Conservation (phyloP, 2,888 invertebrate genomes). For the Cephus pygmeus region DNA sequence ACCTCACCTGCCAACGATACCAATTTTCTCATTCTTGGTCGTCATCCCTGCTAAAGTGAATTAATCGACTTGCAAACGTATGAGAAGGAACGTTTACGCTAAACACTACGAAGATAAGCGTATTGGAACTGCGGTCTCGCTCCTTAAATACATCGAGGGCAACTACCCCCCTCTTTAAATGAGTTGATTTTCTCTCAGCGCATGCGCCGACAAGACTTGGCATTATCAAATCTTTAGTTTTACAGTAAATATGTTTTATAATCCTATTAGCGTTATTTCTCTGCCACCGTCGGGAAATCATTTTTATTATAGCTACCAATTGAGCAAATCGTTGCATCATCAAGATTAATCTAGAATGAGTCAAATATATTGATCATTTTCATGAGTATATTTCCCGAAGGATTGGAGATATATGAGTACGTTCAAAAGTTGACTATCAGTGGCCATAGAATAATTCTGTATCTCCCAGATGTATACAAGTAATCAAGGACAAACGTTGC, state of each 20-base stretch:
- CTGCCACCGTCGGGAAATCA: background rate
- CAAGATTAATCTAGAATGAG: background rate
- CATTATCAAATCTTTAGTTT: background rate
- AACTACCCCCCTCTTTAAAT: background rate
- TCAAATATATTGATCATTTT: background rate
- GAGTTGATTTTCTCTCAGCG: background rate
- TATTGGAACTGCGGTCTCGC: background rate
- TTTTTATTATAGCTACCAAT: background rate
- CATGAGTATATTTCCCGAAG: background rate
- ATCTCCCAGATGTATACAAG: background rate
- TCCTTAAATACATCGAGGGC: background rate
- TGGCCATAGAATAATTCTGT: background rate
- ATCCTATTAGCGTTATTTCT: background rate
- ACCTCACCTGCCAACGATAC: conserved; percentile 80
- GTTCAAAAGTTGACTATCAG: background rate
- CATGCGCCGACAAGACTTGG: background rate
- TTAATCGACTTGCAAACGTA: background rate
- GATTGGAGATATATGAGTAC: background rate
- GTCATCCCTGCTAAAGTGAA: conserved; percentile 34
- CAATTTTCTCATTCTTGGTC: conserved; percentile 74
- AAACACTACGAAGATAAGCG: background rate
- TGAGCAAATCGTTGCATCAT: background rate
- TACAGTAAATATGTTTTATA: background rate
- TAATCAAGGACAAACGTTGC: background rate
- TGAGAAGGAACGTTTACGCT: background rate